A percentile compares a stretch with the other conserved stretches of the same genome.
Evolutionary conservation across 2,113 vertebrate genomes (phyloP).

Genomic region (Lontra canadensis): DNA sequence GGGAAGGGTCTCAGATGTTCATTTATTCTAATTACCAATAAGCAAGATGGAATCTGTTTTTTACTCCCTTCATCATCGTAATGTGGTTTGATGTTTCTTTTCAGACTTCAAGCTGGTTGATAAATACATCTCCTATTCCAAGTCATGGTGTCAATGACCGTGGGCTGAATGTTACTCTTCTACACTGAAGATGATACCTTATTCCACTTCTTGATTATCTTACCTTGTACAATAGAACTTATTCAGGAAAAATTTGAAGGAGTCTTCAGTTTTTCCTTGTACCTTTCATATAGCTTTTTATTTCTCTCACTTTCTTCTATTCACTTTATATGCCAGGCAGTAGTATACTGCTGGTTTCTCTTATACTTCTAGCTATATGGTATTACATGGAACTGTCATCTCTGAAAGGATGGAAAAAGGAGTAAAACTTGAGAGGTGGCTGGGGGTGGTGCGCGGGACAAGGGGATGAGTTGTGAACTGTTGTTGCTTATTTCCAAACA

Average conservation of each 20-base stretch:
- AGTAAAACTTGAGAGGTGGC: background rate
- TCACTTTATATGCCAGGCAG: background rate
- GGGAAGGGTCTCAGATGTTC: background rate
- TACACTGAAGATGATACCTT: background rate
- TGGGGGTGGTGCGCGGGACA: accelerated
- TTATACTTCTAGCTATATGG: background rate
- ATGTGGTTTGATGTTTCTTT: background rate
- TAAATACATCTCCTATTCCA: background rate
- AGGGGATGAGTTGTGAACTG: background rate
- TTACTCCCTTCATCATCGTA: background rate
- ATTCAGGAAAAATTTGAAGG: background rate
- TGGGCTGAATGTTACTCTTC: background rate
- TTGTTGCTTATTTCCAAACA: background rate
- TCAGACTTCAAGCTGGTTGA: background rate
- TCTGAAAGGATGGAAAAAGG: background rate
- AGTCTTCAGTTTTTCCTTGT: background rate
- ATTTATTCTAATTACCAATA: background rate
- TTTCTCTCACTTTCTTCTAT: background rate
- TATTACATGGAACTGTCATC: background rate
- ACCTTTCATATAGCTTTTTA: background rate
- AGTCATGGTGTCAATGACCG: background rate
- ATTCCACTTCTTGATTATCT: background rate
- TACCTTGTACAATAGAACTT: background rate
- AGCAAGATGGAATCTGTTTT: background rate
- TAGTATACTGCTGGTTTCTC: background rate